Conservation (phyloP, 2,797 vertebrate genomes). For the Hirundo rustica region DNA sequence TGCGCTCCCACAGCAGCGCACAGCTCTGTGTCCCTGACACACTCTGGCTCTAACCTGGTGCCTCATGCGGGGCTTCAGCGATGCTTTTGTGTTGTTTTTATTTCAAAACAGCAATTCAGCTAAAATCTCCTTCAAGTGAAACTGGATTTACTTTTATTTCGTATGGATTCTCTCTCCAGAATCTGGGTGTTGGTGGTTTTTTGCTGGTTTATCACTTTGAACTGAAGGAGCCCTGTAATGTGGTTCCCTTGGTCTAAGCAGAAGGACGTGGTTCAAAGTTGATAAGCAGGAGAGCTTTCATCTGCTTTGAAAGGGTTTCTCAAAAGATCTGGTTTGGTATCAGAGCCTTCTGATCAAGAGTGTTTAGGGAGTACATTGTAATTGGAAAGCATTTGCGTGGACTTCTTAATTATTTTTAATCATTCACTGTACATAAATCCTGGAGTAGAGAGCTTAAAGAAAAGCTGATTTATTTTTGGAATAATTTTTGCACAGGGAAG, state of each 20-base stretch:
- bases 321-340: background rate
- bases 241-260: background rate
- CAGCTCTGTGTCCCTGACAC: background rate
- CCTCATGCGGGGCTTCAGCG: background rate
- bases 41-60: background rate
- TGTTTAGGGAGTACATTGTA: background rate
- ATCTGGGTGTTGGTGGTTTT: background rate
- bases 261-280: background rate
- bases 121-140: background rate
- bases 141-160: background rate
- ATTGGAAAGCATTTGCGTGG: background rate
- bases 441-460: background rate
- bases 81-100: background rate
- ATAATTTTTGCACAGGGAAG: background rate
- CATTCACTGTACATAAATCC: background rate
- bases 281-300: background rate
- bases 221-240: background rate
- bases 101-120: background rate
- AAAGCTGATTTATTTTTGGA: background rate
- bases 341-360: background rate
- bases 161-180: background rate
- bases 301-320: background rate
- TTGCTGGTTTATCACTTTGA: background rate
- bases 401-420: background rate
- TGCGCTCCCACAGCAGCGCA: accelerated